Evolutionary conservation across 2,797 vertebrate species (phyloP).

Genomic region (Chaetophractus vellerosus): DNA sequence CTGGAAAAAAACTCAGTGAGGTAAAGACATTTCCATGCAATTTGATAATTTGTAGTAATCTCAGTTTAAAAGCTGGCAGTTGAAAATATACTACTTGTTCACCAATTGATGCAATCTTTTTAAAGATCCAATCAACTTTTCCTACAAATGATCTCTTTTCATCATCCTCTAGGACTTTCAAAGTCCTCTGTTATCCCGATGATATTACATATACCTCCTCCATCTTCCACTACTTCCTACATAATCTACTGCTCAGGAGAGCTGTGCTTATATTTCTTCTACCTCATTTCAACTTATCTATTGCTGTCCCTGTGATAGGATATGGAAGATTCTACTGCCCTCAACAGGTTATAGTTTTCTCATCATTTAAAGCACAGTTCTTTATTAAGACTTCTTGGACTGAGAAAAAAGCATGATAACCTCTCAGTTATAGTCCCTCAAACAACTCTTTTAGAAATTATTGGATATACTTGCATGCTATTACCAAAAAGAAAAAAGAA

Average conservation of each 20-base stretch:
- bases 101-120: background rate
- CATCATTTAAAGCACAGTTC: background rate
- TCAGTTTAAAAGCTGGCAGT: background rate
- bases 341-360: background rate
- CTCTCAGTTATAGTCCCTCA: background rate
- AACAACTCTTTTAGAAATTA: background rate
- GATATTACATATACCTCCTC: background rate
- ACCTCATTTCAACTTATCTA: background rate
- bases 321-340: background rate
- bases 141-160: background rate
- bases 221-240: background rate
- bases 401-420: background rate
- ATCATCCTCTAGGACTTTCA: background rate
- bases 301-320: background rate
- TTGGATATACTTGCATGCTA: background rate
- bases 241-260: background rate
- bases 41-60: background rate
- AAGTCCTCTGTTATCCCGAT: background rate
- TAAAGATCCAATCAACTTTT: background rate
- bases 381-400: background rate
- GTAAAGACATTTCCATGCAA: background rate
- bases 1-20: background rate
- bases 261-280: background rate
- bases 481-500: background rate
- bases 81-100: background rate